phyloP scores from a whole-genome alignment of 2,797 vertebrate species.

The Fistularia tabacaria region DNA sequence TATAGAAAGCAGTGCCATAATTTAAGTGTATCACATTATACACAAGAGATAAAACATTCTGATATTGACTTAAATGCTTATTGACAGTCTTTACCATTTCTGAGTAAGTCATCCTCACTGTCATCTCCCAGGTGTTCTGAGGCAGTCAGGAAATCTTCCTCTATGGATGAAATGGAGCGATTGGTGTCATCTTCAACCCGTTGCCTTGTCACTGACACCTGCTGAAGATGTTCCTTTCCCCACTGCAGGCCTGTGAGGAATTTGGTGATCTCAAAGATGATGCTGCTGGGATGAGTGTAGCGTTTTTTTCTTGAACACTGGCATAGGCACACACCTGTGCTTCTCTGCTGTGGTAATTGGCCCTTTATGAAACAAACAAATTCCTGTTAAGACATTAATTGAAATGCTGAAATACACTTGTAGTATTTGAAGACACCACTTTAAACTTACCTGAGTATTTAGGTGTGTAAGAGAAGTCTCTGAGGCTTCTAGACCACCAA shows the following conservation, averaged over 20 bases:
- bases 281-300: conserved; percentile 73
- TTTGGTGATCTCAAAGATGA: conserved; percentile 95
- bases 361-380: conserved; percentile 51
- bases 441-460: conserved; percentile 79
- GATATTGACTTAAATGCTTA: background rate
- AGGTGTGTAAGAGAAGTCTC: conserved; percentile 76
- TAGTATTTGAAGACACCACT: conserved; percentile 7
- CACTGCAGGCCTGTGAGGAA: conserved; percentile 92
- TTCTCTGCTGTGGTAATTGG: conserved; percentile 66
- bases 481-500: conserved; percentile 82
- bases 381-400: background rate
- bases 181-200: conserved; percentile 91
- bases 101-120: conserved; percentile 83
- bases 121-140: conserved; percentile 94
- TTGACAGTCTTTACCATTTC: conserved; percentile 75
- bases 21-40: no score
- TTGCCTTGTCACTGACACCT: conserved; percentile 61
- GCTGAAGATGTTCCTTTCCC: conserved; percentile 81
- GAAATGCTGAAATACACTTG: background rate
- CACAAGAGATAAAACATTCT: background rate
- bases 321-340: conserved; percentile 87
- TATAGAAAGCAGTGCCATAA: no score
- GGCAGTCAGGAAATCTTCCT: conserved; percentile 95
- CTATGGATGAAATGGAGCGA: conserved; percentile 93
- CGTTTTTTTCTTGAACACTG: conserved; percentile 79